Evolutionary conservation across 2,888 invertebrate species (phyloP), one percentile per base, ranked within the genome.

Genomic region (Cotesia congregata): DNA sequence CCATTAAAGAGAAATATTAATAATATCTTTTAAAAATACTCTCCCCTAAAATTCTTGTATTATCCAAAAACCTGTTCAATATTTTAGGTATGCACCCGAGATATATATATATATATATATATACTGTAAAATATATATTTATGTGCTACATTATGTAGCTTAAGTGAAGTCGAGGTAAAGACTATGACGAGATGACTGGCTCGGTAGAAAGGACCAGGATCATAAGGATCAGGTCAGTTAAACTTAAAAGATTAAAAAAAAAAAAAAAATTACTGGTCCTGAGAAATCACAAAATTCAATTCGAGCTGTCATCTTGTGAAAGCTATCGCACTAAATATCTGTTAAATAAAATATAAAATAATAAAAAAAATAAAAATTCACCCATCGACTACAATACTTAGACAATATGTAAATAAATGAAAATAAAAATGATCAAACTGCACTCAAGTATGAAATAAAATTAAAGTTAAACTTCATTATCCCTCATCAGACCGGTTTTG

Each of bases 21-120:
- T 50, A 50, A 7, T 50, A 12, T 50, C 40, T 39, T 62, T 72
- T 60, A 72, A 61, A 61, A 39, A 68, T 68, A 72, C 62, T 62
- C 62, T 72, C 71, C 71, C 61, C 38, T 62, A 72, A 50, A 50
- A 62, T 62, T 41, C 72, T 39, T 38, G 40, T 72, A 41, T 64
- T 72, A 65, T 72, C 72, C 72, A 70, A 68, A 70, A 78, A 73
- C 76, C 77, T 72, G 81, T 79, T 80, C 78, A 80, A 82, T 50
- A 50, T 50, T 80, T 80, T 80, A 77, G 78, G 79, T 80, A 78
- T 74, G 77, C 77, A 77, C 77, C 72, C 68, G 12, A 17, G n/a
- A 70, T 60, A 74, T 71, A 82, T 80, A 83, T 82, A 82, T 59
- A 71, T 17, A 60, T 60, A 40, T 61, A 71, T 72, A 6, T 72